phyloP scores from a whole-genome alignment of 2,888 invertebrate genomes.

The Phorcus lineatus region DNA sequence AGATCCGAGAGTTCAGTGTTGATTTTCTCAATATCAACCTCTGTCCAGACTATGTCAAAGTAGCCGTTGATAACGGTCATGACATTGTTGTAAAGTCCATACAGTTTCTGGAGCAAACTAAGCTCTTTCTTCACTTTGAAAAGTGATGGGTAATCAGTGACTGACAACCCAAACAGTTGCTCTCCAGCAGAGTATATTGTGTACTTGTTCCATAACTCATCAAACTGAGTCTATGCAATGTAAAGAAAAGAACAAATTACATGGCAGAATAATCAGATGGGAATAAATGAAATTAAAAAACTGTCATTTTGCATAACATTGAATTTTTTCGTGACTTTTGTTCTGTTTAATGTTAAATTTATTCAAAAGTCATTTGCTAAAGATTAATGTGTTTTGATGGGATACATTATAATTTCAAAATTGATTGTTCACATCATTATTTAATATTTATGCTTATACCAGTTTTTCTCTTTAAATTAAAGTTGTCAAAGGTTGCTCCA shows the following conservation, averaged over 20 bases:
- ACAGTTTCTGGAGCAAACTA: slow-evolving; percentile 73
- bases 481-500: no score
- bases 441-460: no score
- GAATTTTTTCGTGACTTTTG: no score
- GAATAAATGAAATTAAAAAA: no score
- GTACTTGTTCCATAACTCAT: slow-evolving; percentile 72
- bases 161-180: slow-evolving; percentile 72
- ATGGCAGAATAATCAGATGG: no score
- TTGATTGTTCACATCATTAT: no score
- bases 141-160: slow-evolving; percentile 71
- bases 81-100: slow-evolving; percentile 72
- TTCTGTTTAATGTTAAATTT: no score
- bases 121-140: slow-evolving; percentile 70
- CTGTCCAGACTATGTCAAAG: slow-evolving; percentile 73
- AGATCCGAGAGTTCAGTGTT: slow-evolving; percentile 71
- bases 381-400: no score
- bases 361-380: no score
- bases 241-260: not conserved
- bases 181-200: slow-evolving; percentile 73
- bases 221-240: slow-evolving; percentile 66
- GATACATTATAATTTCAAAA: no score
- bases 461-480: no score
- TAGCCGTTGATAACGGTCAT: slow-evolving; percentile 73
- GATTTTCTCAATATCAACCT: slow-evolving; percentile 74
- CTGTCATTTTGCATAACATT: no score